These are phyloP conservation scores for Danio aesculapii DNA, from an alignment of 2,797 vertebrate genomes.

Conservation along the genomic window DNA sequence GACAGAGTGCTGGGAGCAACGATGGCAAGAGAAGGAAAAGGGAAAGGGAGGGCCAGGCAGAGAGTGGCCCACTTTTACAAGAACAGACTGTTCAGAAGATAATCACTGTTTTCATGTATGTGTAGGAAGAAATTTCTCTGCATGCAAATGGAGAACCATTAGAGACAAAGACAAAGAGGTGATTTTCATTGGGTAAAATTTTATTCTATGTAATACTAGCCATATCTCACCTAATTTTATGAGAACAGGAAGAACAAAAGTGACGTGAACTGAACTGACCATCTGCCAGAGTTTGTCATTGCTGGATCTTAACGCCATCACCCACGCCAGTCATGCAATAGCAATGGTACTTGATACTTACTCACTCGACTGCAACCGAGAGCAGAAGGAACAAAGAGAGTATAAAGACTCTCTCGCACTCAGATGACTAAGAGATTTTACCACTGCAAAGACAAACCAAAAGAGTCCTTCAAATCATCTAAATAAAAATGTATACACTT, in stretches of 20 bases:
- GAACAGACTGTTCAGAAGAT: slow-evolving; percentile 70
- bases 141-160: slow-evolving; percentile 14
- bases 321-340: slow-evolving; percentile 49
- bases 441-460: background rate
- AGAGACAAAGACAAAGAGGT: background rate
- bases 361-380: slow-evolving; percentile 48
- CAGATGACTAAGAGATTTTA: slow-evolving; percentile 9
- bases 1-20: slow-evolving; percentile 71
- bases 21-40: slow-evolving; percentile 36
- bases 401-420: slow-evolving; percentile 3
- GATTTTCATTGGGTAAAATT: background rate
- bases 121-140: slow-evolving; percentile 23
- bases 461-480: too few species aligned
- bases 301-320: slow-evolving; percentile 45
- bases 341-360: slow-evolving; percentile 39
- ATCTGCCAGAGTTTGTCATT: slow-evolving; percentile 56
- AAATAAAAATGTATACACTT: too few species aligned
- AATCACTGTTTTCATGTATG: slow-evolving; percentile 35
- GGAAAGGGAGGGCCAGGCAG: slow-evolving; percentile 49
- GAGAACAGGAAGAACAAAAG: slow-evolving; percentile 43
- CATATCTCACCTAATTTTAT: background rate
- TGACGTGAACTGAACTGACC: slow-evolving; percentile 43
- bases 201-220: background rate
- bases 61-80: slow-evolving; percentile 70
- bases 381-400: slow-evolving; percentile 39